Base-by-base conservation (phyloP, 2,797 vertebrate genomes). In the Miichthys miiuy region DNA sequence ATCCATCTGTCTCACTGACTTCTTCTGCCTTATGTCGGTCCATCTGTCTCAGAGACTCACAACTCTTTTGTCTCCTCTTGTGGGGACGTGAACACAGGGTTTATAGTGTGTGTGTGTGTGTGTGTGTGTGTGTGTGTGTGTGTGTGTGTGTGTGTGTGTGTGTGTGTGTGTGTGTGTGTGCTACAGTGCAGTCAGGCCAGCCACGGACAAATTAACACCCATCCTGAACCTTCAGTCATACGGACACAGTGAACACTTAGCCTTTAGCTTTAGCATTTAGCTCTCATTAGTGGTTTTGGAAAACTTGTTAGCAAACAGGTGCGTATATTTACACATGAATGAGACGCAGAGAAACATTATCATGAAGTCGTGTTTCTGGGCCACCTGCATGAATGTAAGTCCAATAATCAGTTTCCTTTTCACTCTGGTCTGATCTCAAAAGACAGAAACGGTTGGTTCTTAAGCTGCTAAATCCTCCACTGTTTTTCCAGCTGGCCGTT, bases 11-110 rank as follows among this genome's bases (percentile, higher is more conserved):
- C 30, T 74, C 58, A 5, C n/a, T 55, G 25, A 25, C 30, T 47
- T 61, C 51, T 56, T 58, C 62, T 38, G 18, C 81, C 54, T 66
- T 72, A 30, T 80, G 69, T 57, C 72, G 54, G 63, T 63, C 77
- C 75, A 67, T 67, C 69, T 85, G 81, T 82, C 67, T 41, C 63
- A 70, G 38, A 82, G 46, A 42, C 72, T 61, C 65, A 20, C 51
- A 38, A 9, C 17, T 68, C 42, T 72, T 9, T 82, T 80, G 76
- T 77, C 67, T 76, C 16, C 41, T 71, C 63, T 62, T 9, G 38
- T 68, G 48, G 58, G 13, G 51, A 75, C 44, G 48, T 51, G 72
- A 79, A 75, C 56, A 60, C n/a, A 21, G 25, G 55, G 21, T 78
- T 70, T 66, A 38, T 50, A 72, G 42, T 52, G 18, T 79, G 23